Percentiles rank a stretch among this genome's conserved stretches.
Conservation (phyloP, 2,888 invertebrate species). For the Cheilosia impressa region DNA sequence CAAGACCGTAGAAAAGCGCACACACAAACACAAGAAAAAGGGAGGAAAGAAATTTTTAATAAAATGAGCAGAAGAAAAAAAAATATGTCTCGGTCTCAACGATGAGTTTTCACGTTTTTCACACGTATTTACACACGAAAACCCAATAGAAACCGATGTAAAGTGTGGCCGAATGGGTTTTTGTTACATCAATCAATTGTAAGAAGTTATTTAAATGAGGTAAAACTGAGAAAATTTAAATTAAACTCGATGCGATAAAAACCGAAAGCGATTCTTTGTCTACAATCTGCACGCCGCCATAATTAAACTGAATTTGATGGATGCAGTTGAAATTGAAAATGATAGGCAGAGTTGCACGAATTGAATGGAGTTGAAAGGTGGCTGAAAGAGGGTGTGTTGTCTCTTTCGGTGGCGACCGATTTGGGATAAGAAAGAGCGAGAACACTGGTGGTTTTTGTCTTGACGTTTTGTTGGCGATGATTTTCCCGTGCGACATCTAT, state of each 20-base stretch:
- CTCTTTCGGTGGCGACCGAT: constrained; percentile 1
- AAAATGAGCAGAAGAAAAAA: neutral
- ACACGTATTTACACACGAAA: constrained; percentile 18
- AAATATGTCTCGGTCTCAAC: constrained; percentile 10
- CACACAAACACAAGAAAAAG: constrained; percentile 7
- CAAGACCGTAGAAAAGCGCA: neutral
- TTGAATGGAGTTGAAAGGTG: constrained; percentile 28
- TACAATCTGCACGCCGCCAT: constrained; percentile 71
- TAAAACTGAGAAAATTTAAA: constrained; percentile 67
- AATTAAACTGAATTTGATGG: constrained; percentile 67
- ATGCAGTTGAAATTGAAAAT: constrained; percentile 31
- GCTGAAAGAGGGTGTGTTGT: constrained; percentile 14
- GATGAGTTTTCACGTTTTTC: constrained; percentile 29
- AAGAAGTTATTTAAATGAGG: constrained; percentile 47
- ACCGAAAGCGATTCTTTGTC: constrained; percentile 66
- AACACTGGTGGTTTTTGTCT: constrained; percentile 5
- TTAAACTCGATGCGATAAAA: constrained; percentile 69
- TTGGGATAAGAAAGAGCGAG: neutral
- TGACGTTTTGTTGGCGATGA: constrained; percentile 27
- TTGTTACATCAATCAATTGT: constrained; percentile 32
- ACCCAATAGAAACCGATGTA: constrained; percentile 7
- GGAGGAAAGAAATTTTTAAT: neutral
- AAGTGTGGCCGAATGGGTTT: constrained; percentile 1
- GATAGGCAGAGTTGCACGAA: constrained; percentile 13
- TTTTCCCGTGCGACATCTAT: too few species aligned